Percentiles rank a stretch among this genome's conserved stretches.
phyloP scores from a whole-genome alignment of 2,888 invertebrate genomes.

The Automeris io region DNA sequence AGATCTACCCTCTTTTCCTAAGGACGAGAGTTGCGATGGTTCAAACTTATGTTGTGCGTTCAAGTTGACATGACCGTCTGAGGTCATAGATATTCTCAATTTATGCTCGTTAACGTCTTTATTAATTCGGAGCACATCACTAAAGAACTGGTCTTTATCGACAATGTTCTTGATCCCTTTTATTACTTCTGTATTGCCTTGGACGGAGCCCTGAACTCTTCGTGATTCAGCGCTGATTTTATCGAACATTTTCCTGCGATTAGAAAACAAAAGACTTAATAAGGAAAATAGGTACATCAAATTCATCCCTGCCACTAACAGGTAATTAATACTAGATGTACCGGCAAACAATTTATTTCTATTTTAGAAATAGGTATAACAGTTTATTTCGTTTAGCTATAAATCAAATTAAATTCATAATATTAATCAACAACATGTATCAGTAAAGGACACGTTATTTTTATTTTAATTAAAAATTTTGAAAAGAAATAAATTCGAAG shows the following conservation, averaged over 20 bases:
- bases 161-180: slow-evolving; percentile 66
- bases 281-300: too few species aligned
- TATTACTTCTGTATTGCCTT: slow-evolving; percentile 76
- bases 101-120: slow-evolving; percentile 72
- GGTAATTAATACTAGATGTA: too few species aligned
- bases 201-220: slow-evolving; percentile 56
- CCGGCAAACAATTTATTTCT: too few species aligned
- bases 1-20: slow-evolving; percentile 45
- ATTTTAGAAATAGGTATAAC: too few species aligned
- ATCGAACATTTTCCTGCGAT: slow-evolving; percentile 74
- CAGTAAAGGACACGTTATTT: too few species aligned
- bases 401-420: too few species aligned
- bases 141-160: slow-evolving; percentile 76
- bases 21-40: slow-evolving; percentile 47
- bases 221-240: slow-evolving; percentile 76
- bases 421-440: too few species aligned
- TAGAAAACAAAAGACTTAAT: not conserved
- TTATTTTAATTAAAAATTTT: too few species aligned
- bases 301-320: too few species aligned
- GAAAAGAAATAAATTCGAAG: too few species aligned
- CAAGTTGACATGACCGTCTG: slow-evolving; percentile 61
- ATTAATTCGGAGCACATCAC: slow-evolving; percentile 70
- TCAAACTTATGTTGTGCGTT: slow-evolving; percentile 60
- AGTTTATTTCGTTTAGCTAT: too few species aligned
- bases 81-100: slow-evolving; percentile 63